Conservation (phyloP, 2,888 invertebrate species). For the Iphiclides podalirius region DNA sequence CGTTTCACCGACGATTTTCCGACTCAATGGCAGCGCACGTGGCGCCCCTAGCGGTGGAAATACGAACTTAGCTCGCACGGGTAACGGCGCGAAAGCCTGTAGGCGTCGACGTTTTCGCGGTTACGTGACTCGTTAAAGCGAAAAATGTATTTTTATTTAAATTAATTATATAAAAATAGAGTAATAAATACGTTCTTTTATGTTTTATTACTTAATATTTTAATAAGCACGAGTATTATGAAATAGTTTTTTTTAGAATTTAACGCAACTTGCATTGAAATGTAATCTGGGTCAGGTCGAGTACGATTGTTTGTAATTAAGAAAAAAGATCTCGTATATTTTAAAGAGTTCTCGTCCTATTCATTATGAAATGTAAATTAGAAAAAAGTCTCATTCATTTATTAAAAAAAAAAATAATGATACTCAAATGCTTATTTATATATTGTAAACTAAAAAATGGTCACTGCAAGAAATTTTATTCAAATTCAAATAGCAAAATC, state of each 20-base stretch:
- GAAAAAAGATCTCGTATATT: constrained; percentile 11
- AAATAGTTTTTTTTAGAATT: constrained; percentile 2
- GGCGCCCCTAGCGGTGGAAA: too few species aligned
- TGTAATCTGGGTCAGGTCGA: constrained; percentile 15
- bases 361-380: constrained; percentile 13
- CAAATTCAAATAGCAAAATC: background rate
- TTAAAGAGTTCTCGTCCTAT: constrained; percentile 5
- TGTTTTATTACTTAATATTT: too few species aligned
- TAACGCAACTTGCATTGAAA: constrained; percentile 11
- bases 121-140: background rate
- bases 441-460: background rate
- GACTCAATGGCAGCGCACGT: too few species aligned
- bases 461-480: background rate
- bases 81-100: too few species aligned
- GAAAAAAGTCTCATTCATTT: background rate
- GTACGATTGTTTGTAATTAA: constrained; percentile 19
- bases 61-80: too few species aligned
- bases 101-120: too few species aligned
- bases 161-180: too few species aligned
- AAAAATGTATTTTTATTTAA: background rate
- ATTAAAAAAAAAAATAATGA: background rate
- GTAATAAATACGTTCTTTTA: too few species aligned
- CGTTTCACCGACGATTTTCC: too few species aligned
- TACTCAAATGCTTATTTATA: background rate
- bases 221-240: too few species aligned